Conservation (phyloP, 2,113 vertebrate species). For the Ictalurus furcatus region DNA sequence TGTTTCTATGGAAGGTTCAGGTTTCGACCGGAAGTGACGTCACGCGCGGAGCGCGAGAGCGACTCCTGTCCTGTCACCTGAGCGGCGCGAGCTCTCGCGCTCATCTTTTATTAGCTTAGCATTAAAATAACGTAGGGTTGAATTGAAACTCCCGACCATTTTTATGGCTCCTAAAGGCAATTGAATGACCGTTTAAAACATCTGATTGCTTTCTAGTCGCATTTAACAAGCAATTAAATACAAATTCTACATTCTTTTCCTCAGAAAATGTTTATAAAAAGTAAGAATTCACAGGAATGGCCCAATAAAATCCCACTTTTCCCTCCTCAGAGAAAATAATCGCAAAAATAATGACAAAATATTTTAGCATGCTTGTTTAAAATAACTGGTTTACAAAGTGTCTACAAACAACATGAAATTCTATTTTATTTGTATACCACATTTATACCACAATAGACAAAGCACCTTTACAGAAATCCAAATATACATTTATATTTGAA, state of each 20-base stretch:
- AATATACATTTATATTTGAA: not conserved
- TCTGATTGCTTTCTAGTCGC: not conserved
- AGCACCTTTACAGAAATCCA: too few relatives aligned
- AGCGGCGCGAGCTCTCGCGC: not conserved
- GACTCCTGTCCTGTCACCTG: slow-evolving; percentile 44
- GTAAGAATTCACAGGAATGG: not conserved
- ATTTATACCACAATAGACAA: too few relatives aligned
- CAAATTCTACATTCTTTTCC: not conserved
- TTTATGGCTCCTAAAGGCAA: not conserved
- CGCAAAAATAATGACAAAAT: not conserved
- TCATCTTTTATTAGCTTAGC: not conserved
- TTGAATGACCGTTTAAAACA: not conserved
- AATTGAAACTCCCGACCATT: too few relatives aligned
- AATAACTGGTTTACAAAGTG: not conserved
- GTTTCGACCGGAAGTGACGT: slow-evolving; percentile 69
- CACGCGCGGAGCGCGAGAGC: not conserved
- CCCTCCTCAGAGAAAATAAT: not conserved
- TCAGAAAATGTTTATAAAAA: not conserved
- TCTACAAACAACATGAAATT: not conserved
- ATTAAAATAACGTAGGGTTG: not conserved
- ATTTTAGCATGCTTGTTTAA: not conserved
- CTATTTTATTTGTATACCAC: not conserved
- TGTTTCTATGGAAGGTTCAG: slow-evolving; percentile 52
- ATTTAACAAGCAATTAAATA: not conserved
- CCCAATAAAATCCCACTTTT: not conserved